These are phyloP conservation scores for Amblyopsis rosae DNA, from an alignment of 2,113 vertebrate species.

Conservation along the genomic window DNA sequence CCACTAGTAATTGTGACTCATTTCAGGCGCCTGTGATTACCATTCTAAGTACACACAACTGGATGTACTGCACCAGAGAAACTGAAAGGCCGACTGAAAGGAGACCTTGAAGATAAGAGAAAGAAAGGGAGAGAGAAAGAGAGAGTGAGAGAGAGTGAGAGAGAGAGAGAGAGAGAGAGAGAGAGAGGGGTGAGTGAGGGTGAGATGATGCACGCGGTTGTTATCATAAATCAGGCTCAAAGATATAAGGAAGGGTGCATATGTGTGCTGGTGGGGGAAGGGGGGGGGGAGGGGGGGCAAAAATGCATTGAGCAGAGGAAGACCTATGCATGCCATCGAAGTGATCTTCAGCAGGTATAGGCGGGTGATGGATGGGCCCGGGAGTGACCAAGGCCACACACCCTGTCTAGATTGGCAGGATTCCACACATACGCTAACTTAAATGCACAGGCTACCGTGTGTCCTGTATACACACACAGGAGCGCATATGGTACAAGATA, in stretches of 20 bases:
- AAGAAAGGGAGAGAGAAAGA: background rate
- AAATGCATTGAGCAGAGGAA: slow-evolving; percentile 19
- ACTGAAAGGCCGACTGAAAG: slow-evolving; percentile 9
- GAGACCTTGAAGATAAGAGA: background rate
- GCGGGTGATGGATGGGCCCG: background rate
- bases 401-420: background rate
- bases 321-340: slow-evolving; percentile 17
- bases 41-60: slow-evolving; percentile 50
- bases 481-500: slow-evolving; percentile 29
- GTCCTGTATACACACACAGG: slow-evolving; percentile 7
- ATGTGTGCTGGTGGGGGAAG: background rate
- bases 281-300: too few species aligned
- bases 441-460: background rate
- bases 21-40: slow-evolving; percentile 55
- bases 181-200: background rate
- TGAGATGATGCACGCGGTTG: background rate
- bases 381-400: slow-evolving; percentile 1
- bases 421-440: background rate
- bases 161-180: background rate
- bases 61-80: slow-evolving; percentile 35
- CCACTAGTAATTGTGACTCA: slow-evolving; percentile 68
- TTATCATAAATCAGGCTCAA: background rate
- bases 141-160: background rate
- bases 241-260: background rate
- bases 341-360: slow-evolving; percentile 16